These are phyloP conservation scores for Oscheius sp. DNA, from an alignment of 1,140 invertebrate genomes.

Conservation along the genomic window DNA sequence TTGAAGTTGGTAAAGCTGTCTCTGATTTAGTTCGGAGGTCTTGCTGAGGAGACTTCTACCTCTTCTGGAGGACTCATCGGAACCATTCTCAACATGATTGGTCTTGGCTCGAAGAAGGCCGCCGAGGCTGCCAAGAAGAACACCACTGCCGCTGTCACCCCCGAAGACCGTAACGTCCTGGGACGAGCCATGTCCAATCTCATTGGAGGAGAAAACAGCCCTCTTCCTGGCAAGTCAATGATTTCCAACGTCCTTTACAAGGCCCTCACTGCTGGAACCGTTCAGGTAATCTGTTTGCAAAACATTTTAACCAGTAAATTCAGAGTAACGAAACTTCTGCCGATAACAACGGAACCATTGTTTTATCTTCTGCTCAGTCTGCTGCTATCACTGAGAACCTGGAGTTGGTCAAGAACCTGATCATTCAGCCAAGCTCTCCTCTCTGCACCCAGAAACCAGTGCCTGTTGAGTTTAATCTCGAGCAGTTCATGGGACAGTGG, in stretches of 20 bases:
- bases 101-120: slow-evolving; percentile 38
- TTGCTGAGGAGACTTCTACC: slow-evolving; percentile 50
- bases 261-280: slow-evolving; percentile 53
- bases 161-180: slow-evolving; percentile 44
- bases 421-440: slow-evolving; percentile 57
- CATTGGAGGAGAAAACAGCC: slow-evolving; percentile 53
- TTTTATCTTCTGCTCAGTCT: slow-evolving; percentile 57
- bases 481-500: slow-evolving; percentile 61
- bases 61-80: slow-evolving; percentile 59
- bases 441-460: slow-evolving; percentile 58
- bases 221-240: slow-evolving; percentile 54
- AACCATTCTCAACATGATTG: slow-evolving; percentile 57
- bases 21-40: slow-evolving; percentile 51
- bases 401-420: slow-evolving; percentile 59
- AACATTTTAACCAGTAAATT: background rate
- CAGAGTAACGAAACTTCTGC: slow-evolving; percentile 24
- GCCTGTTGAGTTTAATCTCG: slow-evolving; percentile 55
- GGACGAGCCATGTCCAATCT: slow-evolving; percentile 52
- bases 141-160: background rate
- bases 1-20: background rate
- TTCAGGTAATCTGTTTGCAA: slow-evolving; percentile 42
- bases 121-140: slow-evolving; percentile 4
- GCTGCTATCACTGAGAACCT: slow-evolving; percentile 59
- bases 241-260: slow-evolving; percentile 60
- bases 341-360: slow-evolving; percentile 39